These are phyloP conservation scores for Rhinopithecus roxellana DNA, from an alignment of 2,113 vertebrate genomes.

Conservation along the genomic window DNA sequence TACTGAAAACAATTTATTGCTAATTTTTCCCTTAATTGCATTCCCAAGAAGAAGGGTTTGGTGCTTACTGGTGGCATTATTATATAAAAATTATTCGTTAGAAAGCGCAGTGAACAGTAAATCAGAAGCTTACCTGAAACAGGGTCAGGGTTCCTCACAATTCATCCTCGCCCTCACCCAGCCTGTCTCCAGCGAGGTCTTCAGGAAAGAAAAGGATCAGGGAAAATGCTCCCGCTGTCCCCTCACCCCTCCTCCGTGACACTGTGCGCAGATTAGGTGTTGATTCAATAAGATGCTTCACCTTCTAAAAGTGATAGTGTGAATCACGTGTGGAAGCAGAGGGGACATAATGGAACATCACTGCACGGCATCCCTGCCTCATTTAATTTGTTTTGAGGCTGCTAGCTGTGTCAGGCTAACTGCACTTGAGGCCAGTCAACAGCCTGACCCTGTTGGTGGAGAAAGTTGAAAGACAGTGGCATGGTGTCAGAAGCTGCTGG, in stretches of 20 bases:
- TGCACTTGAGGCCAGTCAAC: neutral
- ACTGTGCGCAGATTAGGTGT: rapidly evolving
- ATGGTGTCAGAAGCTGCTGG: neutral
- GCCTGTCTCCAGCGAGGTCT: neutral
- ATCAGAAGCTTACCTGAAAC: neutral
- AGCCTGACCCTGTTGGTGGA: neutral
- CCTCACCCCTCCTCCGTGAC: rapidly evolving
- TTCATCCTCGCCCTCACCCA: neutral
- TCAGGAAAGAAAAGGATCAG: neutral
- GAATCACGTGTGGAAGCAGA: neutral
- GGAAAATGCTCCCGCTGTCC: neutral
- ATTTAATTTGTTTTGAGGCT: neutral
- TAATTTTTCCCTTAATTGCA: slow-evolving; percentile 69
- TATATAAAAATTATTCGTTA: slow-evolving; percentile 38
- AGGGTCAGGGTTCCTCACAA: slow-evolving; percentile 27
- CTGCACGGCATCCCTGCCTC: neutral
- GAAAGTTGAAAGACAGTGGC: neutral
- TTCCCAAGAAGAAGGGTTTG: slow-evolving; percentile 64
- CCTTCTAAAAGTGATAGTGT: neutral
- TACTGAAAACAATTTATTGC: slow-evolving; percentile 71
- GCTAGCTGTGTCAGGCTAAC: neutral
- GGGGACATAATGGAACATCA: neutral
- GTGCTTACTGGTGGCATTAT: slow-evolving; percentile 59
- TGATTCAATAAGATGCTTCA: neutral
- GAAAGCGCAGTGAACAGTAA: neutral